Conservation (phyloP, 2,797 vertebrate species). For the Leptoclinus maculatus region DNA sequence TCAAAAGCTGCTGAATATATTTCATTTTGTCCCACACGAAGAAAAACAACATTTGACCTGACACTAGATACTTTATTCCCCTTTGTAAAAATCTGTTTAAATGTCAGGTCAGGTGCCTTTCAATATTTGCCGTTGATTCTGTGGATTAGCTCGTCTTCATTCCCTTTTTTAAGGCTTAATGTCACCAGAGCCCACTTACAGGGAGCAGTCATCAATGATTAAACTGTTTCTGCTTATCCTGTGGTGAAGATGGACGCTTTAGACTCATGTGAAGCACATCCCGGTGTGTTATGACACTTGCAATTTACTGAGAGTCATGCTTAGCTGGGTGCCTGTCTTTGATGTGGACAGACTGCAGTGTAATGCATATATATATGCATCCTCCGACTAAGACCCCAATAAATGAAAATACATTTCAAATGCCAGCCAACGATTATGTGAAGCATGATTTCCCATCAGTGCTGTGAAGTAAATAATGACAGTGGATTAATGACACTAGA, state of each 20-base stretch:
- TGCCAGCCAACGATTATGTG: slow-evolving; percentile 14
- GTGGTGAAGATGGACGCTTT: slow-evolving; percentile 20
- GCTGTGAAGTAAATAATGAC: slow-evolving; percentile 34
- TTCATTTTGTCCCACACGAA: rapidly evolving
- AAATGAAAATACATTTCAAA: slow-evolving; percentile 16
- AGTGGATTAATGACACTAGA: slow-evolving; percentile 19
- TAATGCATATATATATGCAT: not conserved
- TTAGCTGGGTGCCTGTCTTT: slow-evolving; percentile 6
- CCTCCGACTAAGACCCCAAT: slow-evolving; percentile 11
- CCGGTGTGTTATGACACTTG: slow-evolving; percentile 34
- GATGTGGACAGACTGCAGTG: slow-evolving; percentile 16
- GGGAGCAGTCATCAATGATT: slow-evolving; percentile 17
- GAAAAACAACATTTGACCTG: not conserved
- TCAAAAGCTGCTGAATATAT: not conserved
- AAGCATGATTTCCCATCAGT: slow-evolving; percentile 32
- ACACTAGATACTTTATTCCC: not conserved
- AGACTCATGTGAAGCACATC: slow-evolving; percentile 24
- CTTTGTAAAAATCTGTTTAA: not conserved
- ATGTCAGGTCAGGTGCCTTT: not conserved
- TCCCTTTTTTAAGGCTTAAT: not conserved
- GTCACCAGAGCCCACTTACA: slow-evolving; percentile 4
- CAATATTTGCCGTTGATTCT: not conserved
- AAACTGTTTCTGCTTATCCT: slow-evolving; percentile 9
- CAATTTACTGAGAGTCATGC: slow-evolving; percentile 30
- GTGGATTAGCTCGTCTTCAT: not conserved